phyloP scores from a whole-genome alignment of 2,113 vertebrate genomes.

The Rhinoderma darwinii region DNA sequence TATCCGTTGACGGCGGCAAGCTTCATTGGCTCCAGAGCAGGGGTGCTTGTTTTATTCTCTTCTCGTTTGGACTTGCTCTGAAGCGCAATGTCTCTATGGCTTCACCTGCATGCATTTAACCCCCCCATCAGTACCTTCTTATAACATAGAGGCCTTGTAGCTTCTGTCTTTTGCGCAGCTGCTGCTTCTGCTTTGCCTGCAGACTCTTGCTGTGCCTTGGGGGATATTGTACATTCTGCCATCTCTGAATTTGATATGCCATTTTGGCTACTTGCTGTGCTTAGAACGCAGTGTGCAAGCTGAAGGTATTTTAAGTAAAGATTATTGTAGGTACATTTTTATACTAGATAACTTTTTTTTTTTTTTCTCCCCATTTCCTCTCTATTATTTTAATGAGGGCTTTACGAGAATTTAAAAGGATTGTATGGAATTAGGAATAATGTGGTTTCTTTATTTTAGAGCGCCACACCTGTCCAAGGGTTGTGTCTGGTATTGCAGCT shows the following conservation, averaged over 20 bases:
- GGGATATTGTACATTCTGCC: slow-evolving; percentile 46
- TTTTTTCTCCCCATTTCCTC: not conserved
- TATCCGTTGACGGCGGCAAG: not conserved
- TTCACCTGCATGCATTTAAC: slow-evolving; percentile 62
- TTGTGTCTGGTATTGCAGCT: no score
- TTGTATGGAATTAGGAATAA: no score
- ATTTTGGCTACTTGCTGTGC: slow-evolving; percentile 6
- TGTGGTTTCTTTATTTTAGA: no score
- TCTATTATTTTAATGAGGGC: not conserved
- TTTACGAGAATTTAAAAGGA: not conserved
- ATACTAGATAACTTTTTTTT: slow-evolving; percentile 10
- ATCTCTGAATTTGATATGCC: slow-evolving; percentile 4
- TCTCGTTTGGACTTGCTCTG: not conserved
- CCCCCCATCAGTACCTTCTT: slow-evolving; percentile 59
- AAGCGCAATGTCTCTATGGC: slow-evolving; percentile 54
- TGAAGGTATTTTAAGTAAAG: slow-evolving; percentile 26
- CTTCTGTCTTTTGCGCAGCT: slow-evolving; percentile 60
- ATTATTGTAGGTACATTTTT: slow-evolving; percentile 12
- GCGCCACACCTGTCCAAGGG: no score
- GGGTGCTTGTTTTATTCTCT: not conserved
- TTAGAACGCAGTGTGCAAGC: not conserved
- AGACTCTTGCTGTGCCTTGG: slow-evolving; percentile 75
- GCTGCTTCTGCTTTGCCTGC: slow-evolving; percentile 69
- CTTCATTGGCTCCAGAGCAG: not conserved
- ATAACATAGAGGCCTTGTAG: slow-evolving; percentile 53